phyloP scores from a whole-genome alignment of 2,113 vertebrate genomes.

The Saccopteryx leptura region DNA sequence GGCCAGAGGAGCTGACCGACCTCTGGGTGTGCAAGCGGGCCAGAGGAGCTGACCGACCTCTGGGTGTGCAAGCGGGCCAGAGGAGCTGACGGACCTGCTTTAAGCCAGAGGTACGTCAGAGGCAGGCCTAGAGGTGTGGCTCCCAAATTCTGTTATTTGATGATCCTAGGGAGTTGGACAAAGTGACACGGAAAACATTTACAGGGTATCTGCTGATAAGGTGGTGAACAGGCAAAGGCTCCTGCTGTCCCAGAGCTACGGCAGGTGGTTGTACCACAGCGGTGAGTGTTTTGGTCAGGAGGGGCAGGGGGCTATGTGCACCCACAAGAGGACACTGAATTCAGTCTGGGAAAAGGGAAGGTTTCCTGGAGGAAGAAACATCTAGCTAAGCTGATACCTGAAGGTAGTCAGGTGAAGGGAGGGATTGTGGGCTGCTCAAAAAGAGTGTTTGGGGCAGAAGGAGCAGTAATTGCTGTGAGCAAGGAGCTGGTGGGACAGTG shows the following conservation, averaged over 20 bases:
- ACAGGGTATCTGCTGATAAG: background rate
- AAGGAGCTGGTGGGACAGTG: background rate
- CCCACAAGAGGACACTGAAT: background rate
- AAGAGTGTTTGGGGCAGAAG: background rate
- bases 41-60: background rate
- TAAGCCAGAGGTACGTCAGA: background rate
- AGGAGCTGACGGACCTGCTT: background rate
- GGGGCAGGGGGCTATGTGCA: background rate
- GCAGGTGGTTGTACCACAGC: background rate
- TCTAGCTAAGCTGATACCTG: background rate
- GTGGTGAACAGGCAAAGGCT: background rate
- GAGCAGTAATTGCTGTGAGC: background rate
- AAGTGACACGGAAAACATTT: background rate
- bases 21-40: no score
- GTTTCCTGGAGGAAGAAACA: background rate
- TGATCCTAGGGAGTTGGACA: background rate
- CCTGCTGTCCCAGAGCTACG: no score
- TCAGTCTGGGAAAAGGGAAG: background rate
- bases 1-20: no score
- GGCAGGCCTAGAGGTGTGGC: background rate
- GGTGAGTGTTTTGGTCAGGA: rapidly evolving
- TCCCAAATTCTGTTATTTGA: background rate
- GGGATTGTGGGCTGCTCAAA: background rate
- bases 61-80: rapidly evolving
- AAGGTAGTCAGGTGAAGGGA: background rate